Conservation (phyloP, 2,113 vertebrate species). For the Halcyon malimbica region DNA sequence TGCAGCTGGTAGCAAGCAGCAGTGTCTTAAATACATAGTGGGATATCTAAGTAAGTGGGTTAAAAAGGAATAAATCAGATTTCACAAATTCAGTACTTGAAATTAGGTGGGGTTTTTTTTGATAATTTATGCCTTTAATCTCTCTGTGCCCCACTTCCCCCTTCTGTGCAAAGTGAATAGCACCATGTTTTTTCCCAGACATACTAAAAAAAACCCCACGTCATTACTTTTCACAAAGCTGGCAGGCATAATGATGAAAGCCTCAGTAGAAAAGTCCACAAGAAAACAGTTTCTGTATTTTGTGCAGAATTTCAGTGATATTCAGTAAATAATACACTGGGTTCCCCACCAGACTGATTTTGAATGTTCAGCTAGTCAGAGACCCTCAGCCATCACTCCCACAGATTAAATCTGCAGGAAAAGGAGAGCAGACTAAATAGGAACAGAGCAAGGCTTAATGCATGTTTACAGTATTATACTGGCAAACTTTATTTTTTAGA, state of each 20-base stretch:
- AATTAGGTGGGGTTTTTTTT: not conserved
- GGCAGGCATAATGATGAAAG: not conserved
- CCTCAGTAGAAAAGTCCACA: not conserved
- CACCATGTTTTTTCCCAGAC: not conserved
- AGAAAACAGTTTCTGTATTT: not conserved
- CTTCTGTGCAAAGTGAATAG: not conserved
- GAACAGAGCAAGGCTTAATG: not conserved
- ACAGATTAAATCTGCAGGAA: not conserved
- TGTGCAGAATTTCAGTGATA: not conserved
- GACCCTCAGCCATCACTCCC: not conserved
- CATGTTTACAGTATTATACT: fast-evolving
- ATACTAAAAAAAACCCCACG: not conserved
- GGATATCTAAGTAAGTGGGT: not conserved
- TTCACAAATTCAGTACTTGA: not conserved
- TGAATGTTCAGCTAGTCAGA: not conserved
- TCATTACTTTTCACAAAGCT: not conserved
- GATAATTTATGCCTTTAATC: not conserved
- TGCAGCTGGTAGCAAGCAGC: not conserved
- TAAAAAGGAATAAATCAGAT: not conserved
- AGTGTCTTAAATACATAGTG: not conserved
- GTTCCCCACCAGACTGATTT: not conserved
- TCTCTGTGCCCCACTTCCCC: not conserved
- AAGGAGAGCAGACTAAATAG: not conserved
- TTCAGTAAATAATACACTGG: not conserved
- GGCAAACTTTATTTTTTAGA: not conserved